These are phyloP conservation scores for Brevimyrus niger DNA, from an alignment of 2,113 vertebrate species.

Conservation along the genomic window DNA sequence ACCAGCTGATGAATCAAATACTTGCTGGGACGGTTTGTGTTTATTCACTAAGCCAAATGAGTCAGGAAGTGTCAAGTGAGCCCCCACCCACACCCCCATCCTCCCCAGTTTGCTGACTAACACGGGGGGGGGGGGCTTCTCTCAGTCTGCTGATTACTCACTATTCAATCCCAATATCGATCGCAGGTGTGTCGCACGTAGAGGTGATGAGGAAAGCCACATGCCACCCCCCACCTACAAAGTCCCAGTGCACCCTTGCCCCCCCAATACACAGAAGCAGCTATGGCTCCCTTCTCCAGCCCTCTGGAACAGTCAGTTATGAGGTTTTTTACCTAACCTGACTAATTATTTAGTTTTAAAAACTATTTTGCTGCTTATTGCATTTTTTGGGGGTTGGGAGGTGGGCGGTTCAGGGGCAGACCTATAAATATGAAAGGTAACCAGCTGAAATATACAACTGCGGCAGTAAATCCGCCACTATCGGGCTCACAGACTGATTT, in stretches of 20 bases:
- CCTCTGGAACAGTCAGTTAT: not conserved
- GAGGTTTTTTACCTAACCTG: not conserved
- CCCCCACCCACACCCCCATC: not conserved
- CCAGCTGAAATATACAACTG: not conserved
- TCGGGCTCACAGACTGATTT: not conserved
- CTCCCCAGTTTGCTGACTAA: slow-evolving; percentile 4
- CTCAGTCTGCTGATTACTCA: not conserved
- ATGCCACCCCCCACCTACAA: not conserved
- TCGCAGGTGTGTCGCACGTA: not conserved
- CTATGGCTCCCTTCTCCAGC: no score
- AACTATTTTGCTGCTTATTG: not conserved
- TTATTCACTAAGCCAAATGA: not conserved
- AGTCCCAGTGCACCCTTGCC: not conserved
- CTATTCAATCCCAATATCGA: slow-evolving; percentile 5
- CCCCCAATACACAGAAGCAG: not conserved
- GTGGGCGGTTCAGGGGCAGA: not conserved
- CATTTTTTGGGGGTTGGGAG: not conserved
- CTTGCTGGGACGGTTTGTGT: not conserved
- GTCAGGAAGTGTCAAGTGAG: slow-evolving; percentile 11
- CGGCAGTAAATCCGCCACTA: not conserved
- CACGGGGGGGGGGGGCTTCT: not conserved
- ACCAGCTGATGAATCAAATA: not conserved
- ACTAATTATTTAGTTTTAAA: not conserved
- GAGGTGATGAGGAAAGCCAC: not conserved
- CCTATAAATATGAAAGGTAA: not conserved